phyloP scores from a whole-genome alignment of 1,140 invertebrate species.

The Melipona quadrifasciata region DNA sequence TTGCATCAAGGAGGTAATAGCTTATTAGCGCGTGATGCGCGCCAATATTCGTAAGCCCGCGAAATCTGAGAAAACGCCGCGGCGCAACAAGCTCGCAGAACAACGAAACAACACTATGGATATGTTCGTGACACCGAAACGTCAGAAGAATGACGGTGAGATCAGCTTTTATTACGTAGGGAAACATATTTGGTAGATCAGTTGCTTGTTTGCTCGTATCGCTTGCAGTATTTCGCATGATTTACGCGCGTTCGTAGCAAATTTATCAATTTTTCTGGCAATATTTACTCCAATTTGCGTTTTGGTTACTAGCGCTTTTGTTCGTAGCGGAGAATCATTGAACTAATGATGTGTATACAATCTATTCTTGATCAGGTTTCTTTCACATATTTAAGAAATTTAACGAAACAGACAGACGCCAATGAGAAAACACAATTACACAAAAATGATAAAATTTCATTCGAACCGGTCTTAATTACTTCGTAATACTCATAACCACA shows the following conservation, averaged over 20 bases:
- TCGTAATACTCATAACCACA: not conserved
- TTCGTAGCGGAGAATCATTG: slow-evolving; percentile 41
- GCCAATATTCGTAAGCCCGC: slow-evolving; percentile 72
- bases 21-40: slow-evolving; percentile 42
- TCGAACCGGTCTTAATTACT: not conserved
- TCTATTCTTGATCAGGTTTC: slow-evolving; percentile 37
- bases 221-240: slow-evolving; percentile 65
- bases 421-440: not conserved
- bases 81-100: slow-evolving; percentile 70
- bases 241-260: slow-evolving; percentile 48
- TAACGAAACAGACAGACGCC: not conserved
- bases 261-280: slow-evolving; percentile 36
- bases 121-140: slow-evolving; percentile 77
- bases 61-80: slow-evolving; percentile 72
- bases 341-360: slow-evolving; percentile 53
- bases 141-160: slow-evolving; percentile 80
- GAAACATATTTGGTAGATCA: slow-evolving; percentile 33
- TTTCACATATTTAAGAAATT: not conserved
- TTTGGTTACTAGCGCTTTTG: slow-evolving; percentile 54
- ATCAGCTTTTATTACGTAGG: slow-evolving; percentile 51
- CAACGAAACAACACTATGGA: slow-evolving; percentile 77
- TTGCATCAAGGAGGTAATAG: not conserved
- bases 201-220: slow-evolving; percentile 56
- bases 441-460: slow-evolving; percentile 2
- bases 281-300: slow-evolving; percentile 49